Conservation (phyloP, 2,113 vertebrate species). For the Neoarius graeffei region DNA sequence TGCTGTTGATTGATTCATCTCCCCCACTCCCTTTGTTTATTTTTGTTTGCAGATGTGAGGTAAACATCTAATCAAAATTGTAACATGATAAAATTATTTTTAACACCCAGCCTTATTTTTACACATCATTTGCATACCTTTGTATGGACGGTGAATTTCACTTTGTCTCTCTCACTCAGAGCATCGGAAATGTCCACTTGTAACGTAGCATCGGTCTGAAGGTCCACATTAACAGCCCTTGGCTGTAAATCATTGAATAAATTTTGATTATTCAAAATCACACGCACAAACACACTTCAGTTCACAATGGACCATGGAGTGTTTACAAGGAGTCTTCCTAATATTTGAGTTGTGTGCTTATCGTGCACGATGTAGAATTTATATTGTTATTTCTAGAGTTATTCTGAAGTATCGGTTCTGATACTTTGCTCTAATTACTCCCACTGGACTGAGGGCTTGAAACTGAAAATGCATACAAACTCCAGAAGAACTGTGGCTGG, state of each 20-base stretch:
- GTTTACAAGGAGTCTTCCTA: neutral
- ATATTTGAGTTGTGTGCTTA: neutral
- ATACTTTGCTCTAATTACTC: neutral
- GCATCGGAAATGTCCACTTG: slow-evolving; percentile 99
- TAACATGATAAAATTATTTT: neutral
- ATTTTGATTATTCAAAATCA: neutral
- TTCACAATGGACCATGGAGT: neutral
- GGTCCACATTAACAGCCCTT: slow-evolving; percentile 93
- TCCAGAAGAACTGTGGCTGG: too few species aligned
- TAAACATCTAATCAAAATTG: neutral
- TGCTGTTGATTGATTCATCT: neutral
- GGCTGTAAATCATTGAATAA: slow-evolving; percentile 69
- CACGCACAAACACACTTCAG: neutral
- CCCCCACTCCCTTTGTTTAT: neutral
- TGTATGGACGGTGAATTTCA: slow-evolving; percentile 98
- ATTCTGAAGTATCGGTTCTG: neutral
- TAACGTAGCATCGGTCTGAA: slow-evolving; percentile 92
- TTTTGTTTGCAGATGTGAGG: neutral
- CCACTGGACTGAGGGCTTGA: neutral
- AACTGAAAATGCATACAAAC: too few species aligned
- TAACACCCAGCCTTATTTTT: neutral
- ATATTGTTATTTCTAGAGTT: neutral
- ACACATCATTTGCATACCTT: slow-evolving; percentile 76
- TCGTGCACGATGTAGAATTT: neutral
- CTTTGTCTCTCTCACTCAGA: slow-evolving; percentile 97